Evolutionary conservation across 1,140 invertebrate species (phyloP).

Genomic region (Mamestra configurata): DNA sequence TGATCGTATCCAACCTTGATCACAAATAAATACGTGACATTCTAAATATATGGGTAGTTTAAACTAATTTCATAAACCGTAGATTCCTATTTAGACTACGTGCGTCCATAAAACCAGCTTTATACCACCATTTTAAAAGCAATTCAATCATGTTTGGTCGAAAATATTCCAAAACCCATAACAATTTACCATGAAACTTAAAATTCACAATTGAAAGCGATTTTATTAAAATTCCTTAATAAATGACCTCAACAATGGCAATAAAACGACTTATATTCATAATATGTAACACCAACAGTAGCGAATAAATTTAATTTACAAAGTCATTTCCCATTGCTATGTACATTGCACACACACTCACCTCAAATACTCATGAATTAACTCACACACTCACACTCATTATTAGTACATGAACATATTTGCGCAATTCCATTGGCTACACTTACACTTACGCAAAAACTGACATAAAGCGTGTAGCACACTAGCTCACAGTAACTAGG

Average conservation of each 20-base stretch:
- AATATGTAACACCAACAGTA: background rate
- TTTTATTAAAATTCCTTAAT: conserved; percentile 34
- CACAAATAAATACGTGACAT: too few species aligned
- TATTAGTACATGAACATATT: background rate
- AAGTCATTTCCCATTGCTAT: background rate
- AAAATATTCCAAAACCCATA: background rate
- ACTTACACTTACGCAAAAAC: background rate
- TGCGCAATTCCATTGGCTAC: background rate
- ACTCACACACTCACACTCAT: conserved; percentile 2
- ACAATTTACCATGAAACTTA: background rate
- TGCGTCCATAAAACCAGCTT: background rate
- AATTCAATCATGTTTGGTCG: background rate
- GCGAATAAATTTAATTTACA: background rate
- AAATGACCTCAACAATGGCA: background rate
- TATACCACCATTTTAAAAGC: background rate
- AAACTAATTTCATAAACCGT: background rate
- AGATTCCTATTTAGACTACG: background rate
- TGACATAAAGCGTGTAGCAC: conserved; percentile 11
- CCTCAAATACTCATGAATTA: background rate
- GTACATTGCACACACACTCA: background rate
- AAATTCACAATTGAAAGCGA: background rate
- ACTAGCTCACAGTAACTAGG: background rate
- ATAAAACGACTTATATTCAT: conserved; percentile 12
- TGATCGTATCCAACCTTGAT: too few species aligned
- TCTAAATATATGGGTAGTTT: too few species aligned